phyloP scores from a whole-genome alignment of 2,888 invertebrate species.

The Bruchidius siliquastri region DNA sequence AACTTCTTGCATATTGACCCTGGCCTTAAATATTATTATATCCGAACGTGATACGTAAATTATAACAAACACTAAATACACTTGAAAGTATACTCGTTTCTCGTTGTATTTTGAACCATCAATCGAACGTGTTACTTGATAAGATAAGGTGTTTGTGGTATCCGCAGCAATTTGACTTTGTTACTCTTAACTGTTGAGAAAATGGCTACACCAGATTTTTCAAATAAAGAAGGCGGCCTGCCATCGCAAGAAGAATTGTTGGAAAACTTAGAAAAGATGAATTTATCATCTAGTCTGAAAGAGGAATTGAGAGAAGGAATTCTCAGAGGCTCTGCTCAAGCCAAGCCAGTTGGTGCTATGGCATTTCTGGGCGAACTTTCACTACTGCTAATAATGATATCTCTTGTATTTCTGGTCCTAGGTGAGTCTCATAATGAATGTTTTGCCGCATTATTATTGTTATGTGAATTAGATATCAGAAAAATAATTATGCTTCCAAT shows the following conservation, averaged over 20 bases:
- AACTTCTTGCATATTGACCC: neutral
- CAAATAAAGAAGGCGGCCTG: constrained; percentile 29
- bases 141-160: neutral
- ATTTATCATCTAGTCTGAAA: constrained; percentile 42
- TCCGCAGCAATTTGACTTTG: neutral
- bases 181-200: constrained; percentile 2
- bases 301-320: constrained; percentile 52
- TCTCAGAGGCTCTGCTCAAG: constrained; percentile 8
- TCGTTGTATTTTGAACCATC: constrained; percentile 3
- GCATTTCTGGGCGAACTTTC: neutral
- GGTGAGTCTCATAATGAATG: neutral
- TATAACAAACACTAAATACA: neutral
- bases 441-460: neutral
- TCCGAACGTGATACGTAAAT: neutral
- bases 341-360: neutral
- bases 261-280: constrained; percentile 54
- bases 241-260: constrained; percentile 56
- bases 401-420: neutral
- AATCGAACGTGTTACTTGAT: constrained; percentile 5
- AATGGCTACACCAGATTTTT: constrained; percentile 9
- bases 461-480: too few species aligned
- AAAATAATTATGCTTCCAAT: too few species aligned
- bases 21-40: neutral
- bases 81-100: neutral
- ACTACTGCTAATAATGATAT: neutral